Evolutionary conservation across 2,888 invertebrate species (phyloP).

Genomic region (Melanotus villosus): DNA sequence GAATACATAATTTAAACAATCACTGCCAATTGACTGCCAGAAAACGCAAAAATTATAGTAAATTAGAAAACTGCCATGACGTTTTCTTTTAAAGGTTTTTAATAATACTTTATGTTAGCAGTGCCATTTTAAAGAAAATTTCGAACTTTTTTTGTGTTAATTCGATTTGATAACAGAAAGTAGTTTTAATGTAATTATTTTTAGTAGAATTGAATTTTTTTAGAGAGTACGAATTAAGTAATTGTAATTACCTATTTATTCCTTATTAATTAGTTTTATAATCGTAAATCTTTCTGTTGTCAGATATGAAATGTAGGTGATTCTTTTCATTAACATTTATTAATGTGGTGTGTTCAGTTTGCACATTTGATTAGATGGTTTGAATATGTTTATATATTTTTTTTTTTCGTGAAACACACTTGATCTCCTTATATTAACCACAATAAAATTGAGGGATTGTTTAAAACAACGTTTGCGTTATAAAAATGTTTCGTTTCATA

Average conservation of each 20-base stretch:
- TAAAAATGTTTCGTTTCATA: not conserved
- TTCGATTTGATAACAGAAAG: conserved; percentile 44
- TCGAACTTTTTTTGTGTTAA: conserved; percentile 19
- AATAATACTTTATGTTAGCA: conserved; percentile 29
- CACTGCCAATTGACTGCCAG: conserved; percentile 58
- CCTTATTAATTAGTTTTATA: conserved; percentile 27
- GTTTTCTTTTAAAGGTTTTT: conserved; percentile 41
- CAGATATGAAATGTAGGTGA: conserved; percentile 31
- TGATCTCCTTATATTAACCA: conserved; percentile 37
- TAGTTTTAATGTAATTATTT: conserved; percentile 28
- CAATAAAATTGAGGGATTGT: not conserved
- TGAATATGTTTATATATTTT: conserved; percentile 28
- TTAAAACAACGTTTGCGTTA: not conserved
- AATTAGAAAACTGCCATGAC: conserved; percentile 53
- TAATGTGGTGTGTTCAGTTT: conserved; percentile 45
- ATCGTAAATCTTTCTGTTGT: conserved; percentile 38
- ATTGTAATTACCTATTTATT: conserved; percentile 41
- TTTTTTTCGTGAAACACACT: conserved; percentile 39
- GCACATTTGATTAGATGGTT: conserved; percentile 37
- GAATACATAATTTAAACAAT: conserved; percentile 51
- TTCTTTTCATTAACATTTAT: conserved; percentile 36
- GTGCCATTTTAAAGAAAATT: conserved; percentile 48
- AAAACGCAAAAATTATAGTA: conserved; percentile 50
- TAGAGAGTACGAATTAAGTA: conserved; percentile 33
- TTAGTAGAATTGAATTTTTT: conserved; percentile 34